Evolutionary conservation across 2,797 vertebrate species (phyloP).

Genomic region (Sphenodon punctatus): DNA sequence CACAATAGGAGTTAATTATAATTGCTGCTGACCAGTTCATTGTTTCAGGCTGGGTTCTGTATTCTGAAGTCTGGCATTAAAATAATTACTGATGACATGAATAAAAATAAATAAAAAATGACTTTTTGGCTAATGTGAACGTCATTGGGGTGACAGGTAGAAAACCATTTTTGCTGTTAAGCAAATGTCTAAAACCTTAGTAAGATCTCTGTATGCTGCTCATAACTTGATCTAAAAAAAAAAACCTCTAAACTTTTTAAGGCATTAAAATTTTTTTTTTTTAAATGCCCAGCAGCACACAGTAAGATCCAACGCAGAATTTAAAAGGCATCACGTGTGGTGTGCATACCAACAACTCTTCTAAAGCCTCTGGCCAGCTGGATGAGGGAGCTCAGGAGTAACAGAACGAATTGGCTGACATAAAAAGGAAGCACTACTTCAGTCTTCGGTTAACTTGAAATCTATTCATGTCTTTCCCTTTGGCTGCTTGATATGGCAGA

Average conservation of each 20-base stretch:
- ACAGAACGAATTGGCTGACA: neutral
- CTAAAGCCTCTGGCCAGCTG: conserved; percentile 28
- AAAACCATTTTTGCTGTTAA: too few species aligned
- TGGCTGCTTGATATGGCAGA: neutral
- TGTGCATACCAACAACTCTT: conserved; percentile 9
- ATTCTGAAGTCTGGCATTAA: neutral
- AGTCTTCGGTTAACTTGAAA: neutral
- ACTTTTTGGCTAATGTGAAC: too few species aligned
- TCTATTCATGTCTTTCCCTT: neutral
- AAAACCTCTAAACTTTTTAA: too few species aligned
- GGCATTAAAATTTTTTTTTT: conserved; percentile 47
- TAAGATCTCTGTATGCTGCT: too few species aligned
- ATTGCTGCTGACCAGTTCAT: neutral
- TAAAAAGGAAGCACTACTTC: neutral
- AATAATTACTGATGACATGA: neutral
- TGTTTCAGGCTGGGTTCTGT: neutral
- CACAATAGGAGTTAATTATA: neutral
- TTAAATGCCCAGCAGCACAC: conserved; percentile 31
- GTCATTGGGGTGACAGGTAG: too few species aligned
- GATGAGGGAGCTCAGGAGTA: conserved; percentile 4
- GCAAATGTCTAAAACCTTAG: too few species aligned
- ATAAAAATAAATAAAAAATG: neutral
- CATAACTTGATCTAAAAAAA: too few species aligned
- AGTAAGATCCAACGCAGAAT: conserved; percentile 20
- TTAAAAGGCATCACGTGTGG: conserved; percentile 33